These are phyloP conservation scores for Syngnathus floridae DNA, from an alignment of 2,113 vertebrate species.

Conservation along the genomic window DNA sequence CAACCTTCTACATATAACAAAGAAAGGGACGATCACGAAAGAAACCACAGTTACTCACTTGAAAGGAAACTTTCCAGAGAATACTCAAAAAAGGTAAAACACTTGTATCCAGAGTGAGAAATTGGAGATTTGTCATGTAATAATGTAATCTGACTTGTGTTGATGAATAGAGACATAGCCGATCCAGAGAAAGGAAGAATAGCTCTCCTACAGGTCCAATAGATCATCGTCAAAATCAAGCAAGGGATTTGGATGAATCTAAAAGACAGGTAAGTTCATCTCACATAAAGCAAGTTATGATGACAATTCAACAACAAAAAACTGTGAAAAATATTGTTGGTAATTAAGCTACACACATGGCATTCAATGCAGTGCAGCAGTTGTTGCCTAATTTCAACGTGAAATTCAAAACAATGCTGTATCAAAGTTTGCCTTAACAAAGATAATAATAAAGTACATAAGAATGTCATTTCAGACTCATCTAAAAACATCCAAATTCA, in stretches of 20 bases:
- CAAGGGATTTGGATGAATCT: slow-evolving; percentile 13
- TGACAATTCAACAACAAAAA: neutral
- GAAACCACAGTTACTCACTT: slow-evolving; percentile 17
- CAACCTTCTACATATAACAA: slow-evolving; percentile 9
- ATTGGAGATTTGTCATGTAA: neutral
- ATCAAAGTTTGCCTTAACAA: neutral
- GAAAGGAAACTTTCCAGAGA: slow-evolving; percentile 23
- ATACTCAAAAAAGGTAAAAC: slow-evolving; percentile 13
- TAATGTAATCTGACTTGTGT: neutral
- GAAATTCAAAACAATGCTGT: neutral
- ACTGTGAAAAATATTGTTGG: neutral
- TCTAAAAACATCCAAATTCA: neutral
- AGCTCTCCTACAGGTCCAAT: slow-evolving; percentile 9
- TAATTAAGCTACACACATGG: neutral
- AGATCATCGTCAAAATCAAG: slow-evolving; percentile 4
- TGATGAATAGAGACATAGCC: slow-evolving; percentile 30
- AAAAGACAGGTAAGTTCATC: slow-evolving; percentile 29
- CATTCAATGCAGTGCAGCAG: neutral
- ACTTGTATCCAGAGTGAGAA: neutral
- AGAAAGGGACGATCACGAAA: slow-evolving; percentile 19
- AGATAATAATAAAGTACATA: neutral
- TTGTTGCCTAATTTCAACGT: neutral
- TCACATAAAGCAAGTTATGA: neutral
- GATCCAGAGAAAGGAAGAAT: slow-evolving; percentile 17
- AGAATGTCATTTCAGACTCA: neutral